Evolutionary conservation across 2,113 vertebrate genomes (phyloP).

Genomic region (Poicephalus meyeri): DNA sequence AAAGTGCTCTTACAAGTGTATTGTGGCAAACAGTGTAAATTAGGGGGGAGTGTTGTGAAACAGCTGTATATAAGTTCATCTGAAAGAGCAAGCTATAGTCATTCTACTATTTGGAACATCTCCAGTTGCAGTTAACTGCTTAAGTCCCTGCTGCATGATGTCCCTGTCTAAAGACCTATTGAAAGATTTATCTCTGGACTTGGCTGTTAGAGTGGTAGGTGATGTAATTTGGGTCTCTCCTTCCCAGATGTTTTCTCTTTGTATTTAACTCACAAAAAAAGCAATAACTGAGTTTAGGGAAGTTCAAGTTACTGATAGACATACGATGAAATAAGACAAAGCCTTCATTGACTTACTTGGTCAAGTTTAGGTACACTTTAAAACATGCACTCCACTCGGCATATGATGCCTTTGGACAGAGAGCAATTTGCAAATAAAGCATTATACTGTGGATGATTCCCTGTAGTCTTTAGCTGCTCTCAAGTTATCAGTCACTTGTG

Average conservation of each 20-base stretch:
- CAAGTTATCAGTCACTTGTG: neutral
- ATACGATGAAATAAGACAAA: neutral
- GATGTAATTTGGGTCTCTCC: neutral
- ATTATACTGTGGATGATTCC: neutral
- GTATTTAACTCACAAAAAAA: neutral
- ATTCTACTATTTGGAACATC: neutral
- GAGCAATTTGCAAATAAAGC: neutral
- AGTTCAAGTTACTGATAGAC: neutral
- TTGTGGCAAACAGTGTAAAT: neutral
- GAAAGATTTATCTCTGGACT: neutral
- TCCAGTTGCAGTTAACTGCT: neutral
- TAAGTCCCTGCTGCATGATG: neutral
- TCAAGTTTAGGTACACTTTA: neutral
- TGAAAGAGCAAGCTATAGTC: neutral
- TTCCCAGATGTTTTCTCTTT: slow-evolving; percentile 26
- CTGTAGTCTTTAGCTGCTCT: neutral
- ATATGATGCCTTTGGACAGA: neutral
- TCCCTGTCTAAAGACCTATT: neutral
- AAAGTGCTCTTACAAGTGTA: neutral
- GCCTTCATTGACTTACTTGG: neutral
- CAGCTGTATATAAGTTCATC: neutral
- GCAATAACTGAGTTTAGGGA: neutral
- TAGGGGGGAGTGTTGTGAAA: neutral
- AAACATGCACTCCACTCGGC: neutral
- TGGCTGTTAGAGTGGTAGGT: neutral